Conservation (phyloP, 2,888 invertebrate genomes). For the Cylindroiulus punctatus region DNA sequence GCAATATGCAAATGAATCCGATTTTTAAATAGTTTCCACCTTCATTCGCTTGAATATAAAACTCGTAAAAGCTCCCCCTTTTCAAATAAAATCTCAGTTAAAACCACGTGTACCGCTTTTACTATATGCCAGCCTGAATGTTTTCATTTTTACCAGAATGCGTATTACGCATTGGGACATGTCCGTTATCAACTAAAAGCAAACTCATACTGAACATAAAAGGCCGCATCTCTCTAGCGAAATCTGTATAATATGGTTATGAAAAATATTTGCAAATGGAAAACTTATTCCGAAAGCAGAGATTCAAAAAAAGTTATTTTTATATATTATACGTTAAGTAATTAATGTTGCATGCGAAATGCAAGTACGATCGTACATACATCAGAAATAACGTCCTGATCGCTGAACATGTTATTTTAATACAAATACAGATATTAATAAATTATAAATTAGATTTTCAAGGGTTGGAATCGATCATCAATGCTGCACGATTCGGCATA, state of each 20-base stretch:
- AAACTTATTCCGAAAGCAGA: background rate
- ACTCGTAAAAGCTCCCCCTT: slow-evolving; percentile 10
- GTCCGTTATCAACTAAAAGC: background rate
- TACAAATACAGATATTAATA: too few species aligned
- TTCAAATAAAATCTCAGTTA: slow-evolving; percentile 41
- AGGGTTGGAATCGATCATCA: too few species aligned
- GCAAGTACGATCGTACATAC: too few species aligned
- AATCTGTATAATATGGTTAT: background rate
- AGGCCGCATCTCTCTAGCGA: background rate
- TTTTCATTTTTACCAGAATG: background rate
- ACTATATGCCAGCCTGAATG: background rate
- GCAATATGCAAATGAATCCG: slow-evolving; percentile 43
- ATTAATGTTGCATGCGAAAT: too few species aligned
- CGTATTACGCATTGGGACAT: slow-evolving; percentile 7
- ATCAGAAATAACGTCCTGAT: too few species aligned
- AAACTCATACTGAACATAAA: background rate
- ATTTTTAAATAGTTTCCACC: background rate
- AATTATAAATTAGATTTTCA: too few species aligned
- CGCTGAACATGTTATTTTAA: too few species aligned
- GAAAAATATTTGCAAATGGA: background rate
- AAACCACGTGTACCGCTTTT: background rate
- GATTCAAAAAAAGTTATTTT: background rate
- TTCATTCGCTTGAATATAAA: slow-evolving; percentile 27
- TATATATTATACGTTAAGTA: too few species aligned
- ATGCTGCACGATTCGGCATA: too few species aligned